Conservation (phyloP, 2,797 vertebrate genomes). For the Gymnodraco acuticeps region DNA sequence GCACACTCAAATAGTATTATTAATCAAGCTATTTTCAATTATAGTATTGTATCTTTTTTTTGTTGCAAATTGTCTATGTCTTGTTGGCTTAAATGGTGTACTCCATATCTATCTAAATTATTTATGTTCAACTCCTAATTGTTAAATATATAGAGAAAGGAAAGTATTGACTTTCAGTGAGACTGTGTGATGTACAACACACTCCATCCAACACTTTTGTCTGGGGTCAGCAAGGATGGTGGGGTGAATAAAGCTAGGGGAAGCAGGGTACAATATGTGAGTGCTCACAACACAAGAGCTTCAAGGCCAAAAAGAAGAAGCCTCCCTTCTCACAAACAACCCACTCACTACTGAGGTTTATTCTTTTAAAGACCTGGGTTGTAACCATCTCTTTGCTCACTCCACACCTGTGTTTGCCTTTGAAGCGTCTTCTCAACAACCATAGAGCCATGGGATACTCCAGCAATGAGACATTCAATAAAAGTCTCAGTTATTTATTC, state of each 20-base stretch:
- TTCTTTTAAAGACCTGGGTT: conserved; percentile 72
- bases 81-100: background rate
- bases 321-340: conserved; percentile 66
- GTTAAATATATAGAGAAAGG: conserved; percentile 12
- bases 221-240: conserved; percentile 47
- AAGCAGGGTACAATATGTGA: conserved; percentile 44
- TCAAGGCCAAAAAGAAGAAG: conserved; percentile 61
- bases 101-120: background rate
- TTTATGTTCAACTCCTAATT: too few species aligned
- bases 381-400: conserved; percentile 72
- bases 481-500: conserved; percentile 84
- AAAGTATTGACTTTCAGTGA: conserved; percentile 6
- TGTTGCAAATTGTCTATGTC: background rate
- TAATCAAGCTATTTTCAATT: background rate
- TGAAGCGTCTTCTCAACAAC: conserved; percentile 78
- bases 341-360: conserved; percentile 59
- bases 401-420: conserved; percentile 84
- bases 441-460: conserved; percentile 77
- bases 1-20: background rate
- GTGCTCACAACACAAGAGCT: conserved; percentile 53
- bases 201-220: conserved; percentile 43
- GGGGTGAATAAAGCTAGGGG: conserved; percentile 29
- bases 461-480: conserved; percentile 80
- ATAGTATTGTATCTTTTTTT: background rate
- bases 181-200: conserved; percentile 4